Evolutionary conservation across 2,113 vertebrate genomes (phyloP).

Genomic region (Tachuris rubrigastra): DNA sequence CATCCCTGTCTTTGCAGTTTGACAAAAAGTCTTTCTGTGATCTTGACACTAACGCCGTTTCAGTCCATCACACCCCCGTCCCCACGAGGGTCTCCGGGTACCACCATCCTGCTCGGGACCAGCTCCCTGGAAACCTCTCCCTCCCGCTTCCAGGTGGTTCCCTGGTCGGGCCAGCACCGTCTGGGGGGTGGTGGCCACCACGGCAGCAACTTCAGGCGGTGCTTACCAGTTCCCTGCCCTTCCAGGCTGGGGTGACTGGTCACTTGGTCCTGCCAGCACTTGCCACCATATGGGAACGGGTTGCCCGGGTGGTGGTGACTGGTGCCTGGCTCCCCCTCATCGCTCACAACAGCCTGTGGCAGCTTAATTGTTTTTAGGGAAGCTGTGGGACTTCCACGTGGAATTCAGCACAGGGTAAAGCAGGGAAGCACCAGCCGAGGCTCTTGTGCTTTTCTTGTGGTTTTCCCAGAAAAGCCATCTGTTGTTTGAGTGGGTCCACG

Average conservation of each 20-base stretch:
- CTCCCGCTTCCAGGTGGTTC: fast-evolving
- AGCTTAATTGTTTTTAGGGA: background rate
- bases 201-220: fast-evolving
- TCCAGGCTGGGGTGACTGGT: background rate
- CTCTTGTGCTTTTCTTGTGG: background rate
- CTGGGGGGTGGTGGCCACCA: background rate
- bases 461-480: background rate
- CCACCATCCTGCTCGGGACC: fast-evolving
- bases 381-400: background rate
- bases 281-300: fast-evolving
- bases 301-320: fast-evolving
- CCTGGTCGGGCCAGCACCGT: fast-evolving
- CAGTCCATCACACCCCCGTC: no score
- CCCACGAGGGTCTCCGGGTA: background rate
- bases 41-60: no score
- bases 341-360: background rate
- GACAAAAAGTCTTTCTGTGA: no score
- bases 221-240: background rate
- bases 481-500: background rate
- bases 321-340: background rate
- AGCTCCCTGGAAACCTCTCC: background rate
- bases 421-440: fast-evolving
- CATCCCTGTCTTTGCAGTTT: background rate
- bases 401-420: fast-evolving
- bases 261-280: fast-evolving